A percentile compares a stretch with the other conserved stretches of the same genome.
phyloP scores from a whole-genome alignment of 2,113 vertebrate species.

The Cyanoramphus novaezelandiae region DNA sequence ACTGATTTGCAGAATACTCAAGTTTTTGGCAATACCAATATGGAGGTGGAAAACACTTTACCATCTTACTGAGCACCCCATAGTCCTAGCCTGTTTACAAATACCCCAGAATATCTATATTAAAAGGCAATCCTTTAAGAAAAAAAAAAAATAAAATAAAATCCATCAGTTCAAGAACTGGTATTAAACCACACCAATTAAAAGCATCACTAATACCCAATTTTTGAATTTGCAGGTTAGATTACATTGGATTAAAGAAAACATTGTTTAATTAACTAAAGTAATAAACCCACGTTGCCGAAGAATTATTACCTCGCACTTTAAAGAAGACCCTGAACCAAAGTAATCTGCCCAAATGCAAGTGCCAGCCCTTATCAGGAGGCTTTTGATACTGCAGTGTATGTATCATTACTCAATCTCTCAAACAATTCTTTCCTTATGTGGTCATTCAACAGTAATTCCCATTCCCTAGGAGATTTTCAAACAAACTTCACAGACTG shows the following conservation, averaged over 20 bases:
- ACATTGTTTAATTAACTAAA: background rate
- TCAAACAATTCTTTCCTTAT: background rate
- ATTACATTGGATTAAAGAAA: background rate
- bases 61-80: background rate
- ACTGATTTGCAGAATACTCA: background rate
- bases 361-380: background rate
- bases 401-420: background rate
- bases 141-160: background rate
- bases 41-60: background rate
- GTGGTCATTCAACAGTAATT: background rate
- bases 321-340: background rate
- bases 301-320: background rate
- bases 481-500: background rate
- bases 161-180: background rate
- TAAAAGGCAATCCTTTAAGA: background rate
- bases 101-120: background rate
- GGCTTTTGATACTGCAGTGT: background rate
- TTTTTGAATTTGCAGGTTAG: background rate
- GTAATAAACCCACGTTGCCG: background rate
- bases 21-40: background rate
- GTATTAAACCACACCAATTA: background rate
- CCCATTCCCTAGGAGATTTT: background rate
- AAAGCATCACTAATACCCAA: background rate
- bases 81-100: background rate
- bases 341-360: background rate